Percentiles rank a stretch among this genome's conserved stretches.
Evolutionary conservation across 1,140 invertebrate species (phyloP).

Genomic region (Drosophila melanogaster): Release_6_plus_ISO1_MT NC_004354.4:19015501-19016000

Average conservation of each 20-base stretch:
- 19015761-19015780: not conserved
- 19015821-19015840: slow-evolving; percentile 14
- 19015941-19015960: not conserved
- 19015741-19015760: slow-evolving; percentile 28
- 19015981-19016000: slow-evolving; percentile 4
- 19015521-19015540: slow-evolving; percentile 76
- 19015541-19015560: slow-evolving; percentile 45
- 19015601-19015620: slow-evolving; percentile 1
- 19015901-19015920: slow-evolving; percentile 20
- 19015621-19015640: not conserved
- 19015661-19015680: slow-evolving; percentile 29
- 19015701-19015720: slow-evolving; percentile 15
- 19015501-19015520: slow-evolving; percentile 79
- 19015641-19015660: slow-evolving; percentile 30
- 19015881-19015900: slow-evolving; percentile 31
- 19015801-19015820: slow-evolving; percentile 1
- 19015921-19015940: slow-evolving; percentile 14
- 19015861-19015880: slow-evolving; percentile 6
- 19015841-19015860: slow-evolving; percentile 1
- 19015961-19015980: slow-evolving; percentile 29
- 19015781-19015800: slow-evolving; percentile 5
- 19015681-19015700: slow-evolving; percentile 30
- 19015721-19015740: slow-evolving; percentile 33
- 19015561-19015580: slow-evolving; percentile 19
- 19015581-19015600: too few relatives aligned